A percentile compares a stretch with the other conserved stretches of the same genome.
Evolutionary conservation across 2,888 invertebrate species (phyloP).

Genomic region (Nomada hirtipes): DNA sequence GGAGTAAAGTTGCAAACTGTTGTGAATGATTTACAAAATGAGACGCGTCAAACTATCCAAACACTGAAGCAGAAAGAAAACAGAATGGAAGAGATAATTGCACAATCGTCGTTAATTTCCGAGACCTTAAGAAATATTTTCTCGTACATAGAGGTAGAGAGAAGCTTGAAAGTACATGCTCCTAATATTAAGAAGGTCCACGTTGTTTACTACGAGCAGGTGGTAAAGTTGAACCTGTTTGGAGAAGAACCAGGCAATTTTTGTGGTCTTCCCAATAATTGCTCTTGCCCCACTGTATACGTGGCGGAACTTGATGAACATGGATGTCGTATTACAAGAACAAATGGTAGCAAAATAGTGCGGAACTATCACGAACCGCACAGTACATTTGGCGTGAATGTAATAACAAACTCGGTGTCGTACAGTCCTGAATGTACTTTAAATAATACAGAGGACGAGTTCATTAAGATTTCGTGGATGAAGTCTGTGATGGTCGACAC

Average conservation of each 20-base stretch:
- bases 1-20: constrained; percentile 45
- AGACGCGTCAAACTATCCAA: background rate
- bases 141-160: constrained; percentile 73
- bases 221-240: constrained; percentile 71
- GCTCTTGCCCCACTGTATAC: constrained; percentile 72
- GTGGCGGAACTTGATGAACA: constrained; percentile 63
- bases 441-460: constrained; percentile 52
- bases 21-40: constrained; percentile 11
- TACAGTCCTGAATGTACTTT: constrained; percentile 64
- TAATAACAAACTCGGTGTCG: constrained; percentile 69
- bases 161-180: constrained; percentile 60
- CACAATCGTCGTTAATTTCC: constrained; percentile 24
- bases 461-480: constrained; percentile 71
- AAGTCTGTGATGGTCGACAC: constrained; percentile 21
- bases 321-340: constrained; percentile 44
- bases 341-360: constrained; percentile 49
- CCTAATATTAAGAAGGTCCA: constrained; percentile 65
- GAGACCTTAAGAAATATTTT: constrained; percentile 60
- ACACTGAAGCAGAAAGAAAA: constrained; percentile 40
- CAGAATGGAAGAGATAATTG: constrained; percentile 56
- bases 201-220: constrained; percentile 46
- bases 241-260: constrained; percentile 59
- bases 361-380: constrained; percentile 69
- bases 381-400: constrained; percentile 64
- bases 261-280: constrained; percentile 71